Evolutionary conservation across 2,888 invertebrate genomes (phyloP).

Genomic region (Mythimna loreyi): DNA sequence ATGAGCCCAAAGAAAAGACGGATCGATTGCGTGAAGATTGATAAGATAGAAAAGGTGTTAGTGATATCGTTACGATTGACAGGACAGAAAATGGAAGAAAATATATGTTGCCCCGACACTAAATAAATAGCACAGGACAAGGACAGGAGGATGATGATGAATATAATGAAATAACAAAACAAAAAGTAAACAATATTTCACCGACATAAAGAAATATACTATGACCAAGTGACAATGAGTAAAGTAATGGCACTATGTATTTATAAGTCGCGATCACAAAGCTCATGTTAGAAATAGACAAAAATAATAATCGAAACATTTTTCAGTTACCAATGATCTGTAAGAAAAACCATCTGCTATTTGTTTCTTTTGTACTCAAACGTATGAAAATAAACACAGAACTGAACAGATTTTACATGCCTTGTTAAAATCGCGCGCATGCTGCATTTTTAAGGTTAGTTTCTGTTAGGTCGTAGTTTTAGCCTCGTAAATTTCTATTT

Average conservation of each 20-base stretch:
- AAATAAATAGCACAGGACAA: too few species aligned
- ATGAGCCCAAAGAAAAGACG: too few species aligned
- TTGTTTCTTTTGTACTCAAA: constrained; percentile 20
- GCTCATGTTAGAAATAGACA: not conserved
- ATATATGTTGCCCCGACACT: too few species aligned
- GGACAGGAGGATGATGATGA: too few species aligned
- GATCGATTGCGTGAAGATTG: too few species aligned
- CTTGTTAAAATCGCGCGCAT: not conserved
- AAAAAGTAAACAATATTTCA: not conserved
- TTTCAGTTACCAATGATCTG: constrained; percentile 6
- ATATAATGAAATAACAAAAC: not conserved
- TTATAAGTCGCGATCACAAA: not conserved
- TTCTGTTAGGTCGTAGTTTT: not conserved
- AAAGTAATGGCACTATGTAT: not conserved
- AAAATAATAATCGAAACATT: constrained; percentile 4
- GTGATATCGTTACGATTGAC: too few species aligned
- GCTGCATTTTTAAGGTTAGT: constrained; percentile 5
- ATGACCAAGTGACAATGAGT: too few species aligned
- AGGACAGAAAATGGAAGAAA: too few species aligned
- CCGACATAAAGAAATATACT: not conserved
- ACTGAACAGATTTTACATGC: constrained; percentile 30
- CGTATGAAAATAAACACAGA: constrained; percentile 35
- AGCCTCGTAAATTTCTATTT: not conserved
- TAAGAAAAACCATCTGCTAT: constrained; percentile 20
- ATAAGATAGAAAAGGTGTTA: too few species aligned